Conservation (phyloP, 2,113 vertebrate species). For the Erpornis zantholeuca region DNA sequence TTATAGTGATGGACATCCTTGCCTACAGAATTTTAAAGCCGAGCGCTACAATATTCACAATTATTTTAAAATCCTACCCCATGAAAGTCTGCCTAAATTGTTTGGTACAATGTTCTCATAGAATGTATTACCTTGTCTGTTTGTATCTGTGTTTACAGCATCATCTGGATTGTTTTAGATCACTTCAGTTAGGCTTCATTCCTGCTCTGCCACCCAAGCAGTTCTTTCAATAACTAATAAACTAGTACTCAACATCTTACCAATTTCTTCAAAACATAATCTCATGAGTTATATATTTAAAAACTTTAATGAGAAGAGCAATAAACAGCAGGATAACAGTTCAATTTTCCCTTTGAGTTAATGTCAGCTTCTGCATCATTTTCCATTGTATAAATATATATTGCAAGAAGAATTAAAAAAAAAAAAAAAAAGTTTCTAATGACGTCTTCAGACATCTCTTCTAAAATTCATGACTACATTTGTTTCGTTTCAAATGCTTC, state of each 20-base stretch:
- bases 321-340: background rate
- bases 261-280: background rate
- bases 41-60: background rate
- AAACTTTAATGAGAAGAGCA: background rate
- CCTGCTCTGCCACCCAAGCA: background rate
- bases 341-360: background rate
- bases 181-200: background rate
- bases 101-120: background rate
- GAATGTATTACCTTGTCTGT: background rate
- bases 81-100: background rate
- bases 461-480: conserved; percentile 52
- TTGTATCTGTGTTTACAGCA: background rate
- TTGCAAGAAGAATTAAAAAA: background rate
- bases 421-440: background rate
- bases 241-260: background rate
- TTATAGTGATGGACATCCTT: background rate
- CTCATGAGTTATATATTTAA: background rate
- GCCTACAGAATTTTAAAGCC: background rate
- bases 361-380: background rate
- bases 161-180: background rate
- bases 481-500: conserved; percentile 40
- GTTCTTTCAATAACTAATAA: background rate
- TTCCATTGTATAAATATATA: background rate
- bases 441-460: conserved; percentile 12
- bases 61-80: background rate